Evolutionary conservation across 2,797 vertebrate genomes (phyloP).

Genomic region (Liasis olivaceus): DNA sequence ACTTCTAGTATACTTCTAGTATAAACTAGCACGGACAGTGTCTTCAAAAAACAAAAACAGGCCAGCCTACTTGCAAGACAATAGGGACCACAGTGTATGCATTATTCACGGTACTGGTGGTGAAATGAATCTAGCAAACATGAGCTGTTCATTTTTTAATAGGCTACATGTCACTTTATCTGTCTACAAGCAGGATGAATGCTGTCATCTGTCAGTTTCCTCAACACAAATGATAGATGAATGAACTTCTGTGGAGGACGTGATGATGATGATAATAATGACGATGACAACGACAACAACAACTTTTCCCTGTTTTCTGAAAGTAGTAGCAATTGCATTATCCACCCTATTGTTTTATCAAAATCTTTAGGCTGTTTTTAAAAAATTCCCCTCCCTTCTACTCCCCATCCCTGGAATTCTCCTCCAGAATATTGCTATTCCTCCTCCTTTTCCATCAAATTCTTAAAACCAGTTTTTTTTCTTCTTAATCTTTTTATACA

Average conservation of each 20-base stretch:
- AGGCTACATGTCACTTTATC: neutral
- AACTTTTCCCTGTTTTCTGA: neutral
- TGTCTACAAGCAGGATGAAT: neutral
- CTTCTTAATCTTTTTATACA: neutral
- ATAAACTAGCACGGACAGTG: rapidly evolving
- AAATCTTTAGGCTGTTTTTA: neutral
- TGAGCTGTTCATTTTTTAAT: neutral
- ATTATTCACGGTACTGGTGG: neutral
- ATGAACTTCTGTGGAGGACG: neutral
- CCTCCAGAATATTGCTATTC: neutral
- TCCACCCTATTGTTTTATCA: neutral
- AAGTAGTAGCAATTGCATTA: neutral
- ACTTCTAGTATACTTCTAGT: no score
- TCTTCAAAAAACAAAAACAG: rapidly evolving
- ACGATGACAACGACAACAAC: neutral
- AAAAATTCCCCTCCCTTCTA: no score
- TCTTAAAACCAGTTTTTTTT: neutral
- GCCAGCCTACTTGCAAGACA: neutral
- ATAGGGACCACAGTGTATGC: rapidly evolving
- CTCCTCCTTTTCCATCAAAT: neutral
- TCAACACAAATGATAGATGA: neutral
- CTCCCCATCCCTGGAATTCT: neutral
- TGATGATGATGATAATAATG: neutral
- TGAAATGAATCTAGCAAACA: neutral
- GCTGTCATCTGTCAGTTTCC: neutral